Evolutionary conservation across 2,113 vertebrate species (phyloP).

Genomic region (Paedocypris sp.): DNA sequence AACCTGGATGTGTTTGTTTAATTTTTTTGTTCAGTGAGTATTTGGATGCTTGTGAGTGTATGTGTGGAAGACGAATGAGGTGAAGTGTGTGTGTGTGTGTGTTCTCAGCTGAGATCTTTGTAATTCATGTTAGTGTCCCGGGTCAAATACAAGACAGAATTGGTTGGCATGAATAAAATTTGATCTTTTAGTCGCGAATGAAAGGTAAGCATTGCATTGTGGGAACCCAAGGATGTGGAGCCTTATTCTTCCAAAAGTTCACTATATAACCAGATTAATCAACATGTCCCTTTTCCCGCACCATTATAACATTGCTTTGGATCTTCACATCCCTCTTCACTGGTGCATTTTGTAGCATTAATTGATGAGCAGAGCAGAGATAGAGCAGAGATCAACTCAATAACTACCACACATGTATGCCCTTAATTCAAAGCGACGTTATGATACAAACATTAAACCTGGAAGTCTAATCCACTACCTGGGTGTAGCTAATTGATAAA

Average conservation of each 20-base stretch:
- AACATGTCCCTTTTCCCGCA: slow-evolving; percentile 15
- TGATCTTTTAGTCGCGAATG: neutral
- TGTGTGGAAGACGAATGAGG: neutral
- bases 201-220: slow-evolving; percentile 36
- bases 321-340: slow-evolving; percentile 22
- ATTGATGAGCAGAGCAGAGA: slow-evolving; percentile 15
- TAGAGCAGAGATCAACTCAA: neutral
- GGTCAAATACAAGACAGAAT: neutral
- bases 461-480: too few relatives aligned
- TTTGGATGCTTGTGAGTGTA: slow-evolving; percentile 24
- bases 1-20: slow-evolving; percentile 36
- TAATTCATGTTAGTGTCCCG: neutral
- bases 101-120: neutral
- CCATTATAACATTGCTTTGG: slow-evolving; percentile 32
- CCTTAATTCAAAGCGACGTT: too few relatives aligned
- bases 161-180: neutral
- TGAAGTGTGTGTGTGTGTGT: neutral
- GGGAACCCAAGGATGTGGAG: neutral
- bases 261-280: slow-evolving; percentile 7
- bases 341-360: slow-evolving; percentile 39
- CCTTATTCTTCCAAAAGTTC: neutral
- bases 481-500: too few relatives aligned
- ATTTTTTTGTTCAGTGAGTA: slow-evolving; percentile 47
- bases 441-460: too few relatives aligned
- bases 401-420: too few relatives aligned